A percentile compares a stretch with the other conserved stretches of the same genome.
Evolutionary conservation across 2,113 vertebrate species (phyloP).

Genomic region (Nothoprocta perdicaria): DNA sequence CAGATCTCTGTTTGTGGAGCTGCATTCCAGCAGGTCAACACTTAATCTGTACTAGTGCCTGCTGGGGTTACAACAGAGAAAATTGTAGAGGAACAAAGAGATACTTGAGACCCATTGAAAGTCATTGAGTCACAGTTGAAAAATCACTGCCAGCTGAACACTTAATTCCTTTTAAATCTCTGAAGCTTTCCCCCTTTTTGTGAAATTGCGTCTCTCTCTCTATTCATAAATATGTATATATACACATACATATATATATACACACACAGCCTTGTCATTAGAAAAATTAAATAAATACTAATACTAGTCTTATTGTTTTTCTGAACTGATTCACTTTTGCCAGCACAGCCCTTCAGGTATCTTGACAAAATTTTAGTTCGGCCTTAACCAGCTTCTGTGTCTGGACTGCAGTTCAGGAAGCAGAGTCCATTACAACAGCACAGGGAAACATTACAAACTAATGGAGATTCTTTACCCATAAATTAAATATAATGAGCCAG

Average conservation of each 20-base stretch:
- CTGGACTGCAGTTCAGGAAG: background rate
- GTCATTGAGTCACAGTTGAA: background rate
- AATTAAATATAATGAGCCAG: slow-evolving; percentile 22
- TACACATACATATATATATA: too few relatives aligned
- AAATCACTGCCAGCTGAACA: background rate
- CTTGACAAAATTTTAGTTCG: background rate
- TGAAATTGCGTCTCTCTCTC: background rate
- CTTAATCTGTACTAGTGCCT: too few relatives aligned
- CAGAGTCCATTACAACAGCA: background rate
- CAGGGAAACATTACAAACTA: background rate
- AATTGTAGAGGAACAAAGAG: background rate
- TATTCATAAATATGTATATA: too few relatives aligned
- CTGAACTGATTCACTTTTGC: background rate
- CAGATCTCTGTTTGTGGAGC: too few relatives aligned
- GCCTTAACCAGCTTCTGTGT: background rate
- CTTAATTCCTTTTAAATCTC: background rate
- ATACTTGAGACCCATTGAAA: fast-evolving
- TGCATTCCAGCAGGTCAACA: too few relatives aligned
- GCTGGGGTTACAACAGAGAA: background rate
- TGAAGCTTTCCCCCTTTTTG: background rate
- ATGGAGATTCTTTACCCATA: background rate
- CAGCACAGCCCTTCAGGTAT: background rate
- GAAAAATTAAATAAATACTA: background rate
- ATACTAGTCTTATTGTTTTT: background rate
- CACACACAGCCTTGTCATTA: background rate